Percentiles rank a stretch among this genome's conserved stretches.
These are phyloP conservation scores for Tupaia tana DNA, from an alignment of 2,113 vertebrate genomes.

Conservation along the genomic window DNA sequence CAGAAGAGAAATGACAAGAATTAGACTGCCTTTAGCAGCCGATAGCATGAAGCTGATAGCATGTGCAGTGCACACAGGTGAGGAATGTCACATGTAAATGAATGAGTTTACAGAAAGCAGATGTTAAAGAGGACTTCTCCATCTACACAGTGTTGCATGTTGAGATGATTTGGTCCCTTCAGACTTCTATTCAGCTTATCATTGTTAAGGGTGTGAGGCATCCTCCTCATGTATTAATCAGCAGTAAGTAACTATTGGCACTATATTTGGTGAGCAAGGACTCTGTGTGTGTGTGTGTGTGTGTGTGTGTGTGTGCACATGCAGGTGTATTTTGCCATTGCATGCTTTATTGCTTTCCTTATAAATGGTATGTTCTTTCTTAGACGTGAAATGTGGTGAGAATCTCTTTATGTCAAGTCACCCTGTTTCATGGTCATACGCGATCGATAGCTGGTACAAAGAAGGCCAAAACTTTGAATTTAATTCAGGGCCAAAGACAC, in stretches of 20 bases:
- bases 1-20: not conserved
- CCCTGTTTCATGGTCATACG: rapidly evolving
- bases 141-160: not conserved
- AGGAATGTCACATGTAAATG: not conserved
- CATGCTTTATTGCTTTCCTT: not conserved
- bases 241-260: not conserved
- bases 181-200: not conserved
- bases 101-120: not conserved
- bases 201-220: not conserved
- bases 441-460: not conserved
- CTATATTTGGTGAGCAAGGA: not conserved
- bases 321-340: not conserved
- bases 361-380: not conserved
- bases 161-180: not conserved
- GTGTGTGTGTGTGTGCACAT: too few relatives aligned
- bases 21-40: not conserved
- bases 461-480: not conserved
- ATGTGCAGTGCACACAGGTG: too few relatives aligned
- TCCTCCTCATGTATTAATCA: not conserved
- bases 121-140: not conserved
- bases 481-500: not conserved
- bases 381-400: conserved; percentile 56
- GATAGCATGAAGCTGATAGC: not conserved
- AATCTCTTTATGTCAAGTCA: conserved; percentile 27
- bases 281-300: too few relatives aligned